Evolutionary conservation across 1,140 invertebrate species (phyloP).

Genomic region (Lutraria rhynchaena): DNA sequence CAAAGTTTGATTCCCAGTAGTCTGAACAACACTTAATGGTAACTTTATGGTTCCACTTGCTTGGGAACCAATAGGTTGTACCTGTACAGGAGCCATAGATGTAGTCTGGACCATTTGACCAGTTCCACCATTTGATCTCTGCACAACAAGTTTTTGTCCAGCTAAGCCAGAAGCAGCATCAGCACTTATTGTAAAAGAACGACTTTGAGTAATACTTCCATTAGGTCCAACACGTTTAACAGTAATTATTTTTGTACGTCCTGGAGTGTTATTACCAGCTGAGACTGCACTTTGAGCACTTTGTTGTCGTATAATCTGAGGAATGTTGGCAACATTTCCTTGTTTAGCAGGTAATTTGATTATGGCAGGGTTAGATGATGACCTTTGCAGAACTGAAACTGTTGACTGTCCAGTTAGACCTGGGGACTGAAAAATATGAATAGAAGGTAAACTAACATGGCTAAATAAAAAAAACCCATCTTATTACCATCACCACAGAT

Average conservation of each 20-base stretch:
- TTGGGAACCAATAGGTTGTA: neutral
- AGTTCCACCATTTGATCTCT: slow-evolving; percentile 37
- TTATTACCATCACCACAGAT: too few species aligned
- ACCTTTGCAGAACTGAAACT: slow-evolving; percentile 51
- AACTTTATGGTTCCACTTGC: slow-evolving; percentile 28
- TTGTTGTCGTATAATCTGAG: slow-evolving; percentile 20
- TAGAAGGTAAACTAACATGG: too few species aligned
- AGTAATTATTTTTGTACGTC: slow-evolving; percentile 64
- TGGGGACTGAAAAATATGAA: slow-evolving; percentile 43
- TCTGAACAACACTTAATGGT: slow-evolving; percentile 31
- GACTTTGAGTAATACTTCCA: slow-evolving; percentile 56
- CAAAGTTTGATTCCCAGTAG: neutral
- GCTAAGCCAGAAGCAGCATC: slow-evolving; percentile 23
- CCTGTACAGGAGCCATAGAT: slow-evolving; percentile 4
- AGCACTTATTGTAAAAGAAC: slow-evolving; percentile 57
- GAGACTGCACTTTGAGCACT: neutral
- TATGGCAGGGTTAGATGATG: slow-evolving; percentile 63
- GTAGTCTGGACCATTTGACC: slow-evolving; percentile 25
- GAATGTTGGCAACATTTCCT: neutral
- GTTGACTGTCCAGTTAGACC: slow-evolving; percentile 14
- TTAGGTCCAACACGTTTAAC: slow-evolving; percentile 66
- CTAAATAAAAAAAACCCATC: too few species aligned
- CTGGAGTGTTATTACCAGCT: slow-evolving; percentile 36
- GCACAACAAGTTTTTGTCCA: slow-evolving; percentile 50
- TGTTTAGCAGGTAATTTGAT: slow-evolving; percentile 60